Base-by-base conservation (phyloP, 2,888 invertebrate species). In the Acrobasis consociella region DNA sequence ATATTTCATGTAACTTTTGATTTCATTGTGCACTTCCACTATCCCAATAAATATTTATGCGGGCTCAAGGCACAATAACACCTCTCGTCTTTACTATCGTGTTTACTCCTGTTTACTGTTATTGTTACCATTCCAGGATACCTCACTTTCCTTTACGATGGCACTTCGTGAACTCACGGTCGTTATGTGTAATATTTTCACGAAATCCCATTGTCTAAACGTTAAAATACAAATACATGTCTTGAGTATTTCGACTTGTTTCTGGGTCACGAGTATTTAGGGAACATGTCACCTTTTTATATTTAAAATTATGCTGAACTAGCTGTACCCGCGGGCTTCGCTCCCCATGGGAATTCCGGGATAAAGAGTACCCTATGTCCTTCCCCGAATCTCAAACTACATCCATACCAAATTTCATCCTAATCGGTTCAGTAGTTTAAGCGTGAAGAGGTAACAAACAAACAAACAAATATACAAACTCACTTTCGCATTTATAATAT, bases 41-140 rank as follows among this genome's bases (percentile, higher is more conserved):
- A 50, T 37, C 37, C 10, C 58, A 49, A 51, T 50, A 51, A 50
- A 60, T 50, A 51, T 60, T 60, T 50, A 60, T 39, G 50, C 15
- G 60, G 16, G 38, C 62, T 58, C 51, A 39, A 55, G 50, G 53
- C 60, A 31, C 50, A 60, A 62, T 63, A 55, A 62, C 61, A 62
- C 50, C 53, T 46, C n/a, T 53, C 62, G 67, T 74, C 71, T 75
- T 78, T 72, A 77, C 68, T 67, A 65, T 66, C 68, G 69, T 76
- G 77, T 78, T 79, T 72, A 75, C 72, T 66, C 64, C 37, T 65
- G 64, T 74, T 75, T 72, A 72, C 65, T 76, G 72, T 72, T 73
- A 75, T 74, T 66, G 72, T 73, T 70, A 68, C 71, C 68, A 66
- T 69, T 69, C 65, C 66, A 68, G 62, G 55, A 65, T 71, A 71